Evolutionary conservation across 2,797 vertebrate species (phyloP).

Genomic region (Choloepus didactylus): DNA sequence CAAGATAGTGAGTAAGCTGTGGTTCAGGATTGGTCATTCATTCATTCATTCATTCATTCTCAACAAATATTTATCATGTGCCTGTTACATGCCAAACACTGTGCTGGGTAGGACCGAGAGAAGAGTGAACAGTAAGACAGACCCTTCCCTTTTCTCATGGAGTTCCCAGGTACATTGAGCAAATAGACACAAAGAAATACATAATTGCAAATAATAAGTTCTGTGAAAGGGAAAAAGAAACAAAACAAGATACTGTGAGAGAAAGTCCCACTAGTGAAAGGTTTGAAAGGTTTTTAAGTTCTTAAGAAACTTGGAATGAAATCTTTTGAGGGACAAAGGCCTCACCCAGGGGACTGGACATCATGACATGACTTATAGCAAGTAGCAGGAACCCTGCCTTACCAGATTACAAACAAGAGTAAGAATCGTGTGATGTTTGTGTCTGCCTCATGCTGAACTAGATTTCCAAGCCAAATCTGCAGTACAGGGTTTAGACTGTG

Average conservation of each 20-base stretch:
- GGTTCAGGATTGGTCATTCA: background rate
- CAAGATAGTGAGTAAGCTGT: background rate
- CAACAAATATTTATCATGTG: background rate
- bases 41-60: background rate
- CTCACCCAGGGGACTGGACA: background rate
- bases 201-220: background rate
- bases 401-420: background rate
- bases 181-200: background rate
- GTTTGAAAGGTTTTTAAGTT: background rate
- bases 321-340: background rate
- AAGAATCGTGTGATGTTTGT: background rate
- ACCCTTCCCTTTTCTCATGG: background rate
- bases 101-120: background rate
- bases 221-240: background rate
- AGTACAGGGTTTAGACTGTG: background rate
- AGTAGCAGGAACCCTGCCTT: background rate
- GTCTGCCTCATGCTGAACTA: background rate
- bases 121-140: background rate
- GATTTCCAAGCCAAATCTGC: background rate
- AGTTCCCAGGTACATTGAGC: background rate
- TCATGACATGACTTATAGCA: background rate
- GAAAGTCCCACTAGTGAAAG: background rate
- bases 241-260: background rate
- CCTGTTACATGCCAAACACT: background rate
- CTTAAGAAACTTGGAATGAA: background rate